These are phyloP conservation scores for Monarcha castaneiventris DNA, from an alignment of 2,113 vertebrate genomes.

Conservation along the genomic window DNA sequence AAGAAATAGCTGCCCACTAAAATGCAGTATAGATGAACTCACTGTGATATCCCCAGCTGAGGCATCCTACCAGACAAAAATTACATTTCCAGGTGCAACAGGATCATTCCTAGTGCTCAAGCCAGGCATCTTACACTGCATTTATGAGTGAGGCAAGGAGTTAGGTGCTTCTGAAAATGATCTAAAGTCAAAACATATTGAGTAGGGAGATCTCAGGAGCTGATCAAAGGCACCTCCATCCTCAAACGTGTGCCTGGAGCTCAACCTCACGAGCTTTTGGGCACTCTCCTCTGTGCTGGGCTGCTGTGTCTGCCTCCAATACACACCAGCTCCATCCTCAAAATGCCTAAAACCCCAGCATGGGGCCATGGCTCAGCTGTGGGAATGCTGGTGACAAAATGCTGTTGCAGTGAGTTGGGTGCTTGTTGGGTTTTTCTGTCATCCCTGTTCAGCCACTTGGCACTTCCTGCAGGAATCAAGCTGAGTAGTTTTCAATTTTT, in stretches of 20 bases:
- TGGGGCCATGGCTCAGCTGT: neutral
- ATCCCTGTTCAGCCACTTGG: neutral
- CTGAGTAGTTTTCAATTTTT: neutral
- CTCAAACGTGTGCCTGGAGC: accelerated
- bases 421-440: neutral
- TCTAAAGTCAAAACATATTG: neutral
- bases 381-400: neutral
- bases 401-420: neutral
- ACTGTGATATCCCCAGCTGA: neutral
- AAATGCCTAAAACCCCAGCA: neutral
- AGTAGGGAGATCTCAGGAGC: neutral
- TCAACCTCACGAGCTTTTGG: neutral
- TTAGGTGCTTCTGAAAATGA: neutral
- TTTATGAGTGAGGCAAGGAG: neutral
- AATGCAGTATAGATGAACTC: neutral
- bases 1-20: neutral
- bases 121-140: neutral
- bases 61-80: neutral
- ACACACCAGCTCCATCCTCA: accelerated
- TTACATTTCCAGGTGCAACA: neutral
- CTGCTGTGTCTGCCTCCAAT: neutral
- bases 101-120: neutral
- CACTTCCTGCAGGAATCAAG: neutral
- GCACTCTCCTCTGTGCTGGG: neutral
- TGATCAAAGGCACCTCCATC: neutral